phyloP scores from a whole-genome alignment of 1,140 invertebrate species.

The Drosophila obscura region DNA sequence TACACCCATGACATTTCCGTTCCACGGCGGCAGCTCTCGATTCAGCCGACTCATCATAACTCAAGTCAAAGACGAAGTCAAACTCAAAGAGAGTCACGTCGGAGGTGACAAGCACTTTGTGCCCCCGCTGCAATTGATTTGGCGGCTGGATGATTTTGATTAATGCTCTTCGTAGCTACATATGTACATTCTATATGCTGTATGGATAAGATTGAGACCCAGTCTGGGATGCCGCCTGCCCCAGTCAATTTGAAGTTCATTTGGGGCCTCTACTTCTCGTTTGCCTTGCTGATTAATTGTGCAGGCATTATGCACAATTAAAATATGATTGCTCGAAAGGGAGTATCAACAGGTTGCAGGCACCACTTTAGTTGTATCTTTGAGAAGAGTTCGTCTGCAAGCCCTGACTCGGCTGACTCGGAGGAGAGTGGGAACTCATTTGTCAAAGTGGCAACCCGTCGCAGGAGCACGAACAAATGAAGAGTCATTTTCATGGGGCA shows the following conservation, averaged over 20 bases:
- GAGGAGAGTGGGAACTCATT: slow-evolving; percentile 26
- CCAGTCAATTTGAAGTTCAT: slow-evolving; percentile 45
- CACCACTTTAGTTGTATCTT: slow-evolving; percentile 29
- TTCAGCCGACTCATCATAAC: slow-evolving; percentile 69
- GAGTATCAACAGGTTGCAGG: slow-evolving; percentile 36
- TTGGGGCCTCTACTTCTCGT: slow-evolving; percentile 23
- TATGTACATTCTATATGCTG: no score
- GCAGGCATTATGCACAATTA: slow-evolving; percentile 56
- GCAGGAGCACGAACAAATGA: slow-evolving; percentile 40
- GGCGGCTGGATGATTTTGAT: slow-evolving; percentile 64
- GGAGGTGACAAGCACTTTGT: slow-evolving; percentile 67
- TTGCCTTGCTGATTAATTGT: slow-evolving; percentile 62
- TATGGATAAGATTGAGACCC: slow-evolving; percentile 11
- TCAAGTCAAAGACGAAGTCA: slow-evolving; percentile 23
- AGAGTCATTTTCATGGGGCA: slow-evolving; percentile 68
- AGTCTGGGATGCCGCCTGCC: background rate
- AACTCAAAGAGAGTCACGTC: slow-evolving; percentile 22
- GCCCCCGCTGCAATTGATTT: slow-evolving; percentile 45
- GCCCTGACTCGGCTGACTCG: background rate
- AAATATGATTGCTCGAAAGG: slow-evolving; percentile 20
- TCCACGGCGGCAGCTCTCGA: slow-evolving; percentile 8
- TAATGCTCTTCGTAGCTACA: slow-evolving; percentile 17
- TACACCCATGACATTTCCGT: slow-evolving; percentile 45
- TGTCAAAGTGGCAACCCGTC: slow-evolving; percentile 54
- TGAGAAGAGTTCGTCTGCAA: background rate